Conservation (phyloP, 2,888 invertebrate genomes). For the Pyrochroa serraticornis region DNA sequence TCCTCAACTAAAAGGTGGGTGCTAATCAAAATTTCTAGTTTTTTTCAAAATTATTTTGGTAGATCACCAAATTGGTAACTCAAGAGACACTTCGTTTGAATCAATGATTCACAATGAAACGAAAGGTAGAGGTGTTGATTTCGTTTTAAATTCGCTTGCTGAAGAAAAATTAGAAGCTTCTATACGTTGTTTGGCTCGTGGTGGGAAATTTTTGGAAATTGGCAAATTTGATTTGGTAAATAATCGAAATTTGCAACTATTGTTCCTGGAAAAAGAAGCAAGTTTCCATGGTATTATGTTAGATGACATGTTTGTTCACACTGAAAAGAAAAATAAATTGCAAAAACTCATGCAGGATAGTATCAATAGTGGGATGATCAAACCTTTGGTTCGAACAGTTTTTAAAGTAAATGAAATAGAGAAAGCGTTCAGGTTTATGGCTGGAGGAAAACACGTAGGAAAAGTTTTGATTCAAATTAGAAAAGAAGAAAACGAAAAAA, state of each 20-base stretch:
- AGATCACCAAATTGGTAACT: conserved; percentile 63
- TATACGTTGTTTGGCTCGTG: conserved; percentile 62
- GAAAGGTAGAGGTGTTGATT: conserved; percentile 78
- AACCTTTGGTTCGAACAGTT: conserved; percentile 69
- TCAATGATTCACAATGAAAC: conserved; percentile 81
- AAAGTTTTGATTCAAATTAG: conserved; percentile 64
- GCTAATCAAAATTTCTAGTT: background rate
- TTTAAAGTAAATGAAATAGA: conserved; percentile 73
- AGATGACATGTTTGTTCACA: conserved; percentile 56
- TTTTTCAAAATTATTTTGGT: background rate
- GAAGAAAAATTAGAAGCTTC: conserved; percentile 85
- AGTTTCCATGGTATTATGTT: conserved; percentile 81
- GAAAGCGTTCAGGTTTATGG: conserved; percentile 71
- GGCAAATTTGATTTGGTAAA: conserved; percentile 79
- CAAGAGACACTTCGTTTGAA: conserved; percentile 87
- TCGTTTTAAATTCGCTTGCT: conserved; percentile 72
- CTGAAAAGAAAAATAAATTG: background rate
- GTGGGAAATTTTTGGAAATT: conserved; percentile 79
- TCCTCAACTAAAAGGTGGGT: conserved; percentile 49
- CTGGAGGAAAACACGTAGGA: conserved; percentile 79
- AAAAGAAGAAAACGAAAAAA: conserved; percentile 49
- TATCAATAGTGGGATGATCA: conserved; percentile 63
- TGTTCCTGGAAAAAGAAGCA: conserved; percentile 72
- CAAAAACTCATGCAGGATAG: background rate
- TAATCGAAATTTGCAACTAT: conserved; percentile 67